phyloP scores from a whole-genome alignment of 2,888 invertebrate genomes.

The Doris montereyensis region DNA sequence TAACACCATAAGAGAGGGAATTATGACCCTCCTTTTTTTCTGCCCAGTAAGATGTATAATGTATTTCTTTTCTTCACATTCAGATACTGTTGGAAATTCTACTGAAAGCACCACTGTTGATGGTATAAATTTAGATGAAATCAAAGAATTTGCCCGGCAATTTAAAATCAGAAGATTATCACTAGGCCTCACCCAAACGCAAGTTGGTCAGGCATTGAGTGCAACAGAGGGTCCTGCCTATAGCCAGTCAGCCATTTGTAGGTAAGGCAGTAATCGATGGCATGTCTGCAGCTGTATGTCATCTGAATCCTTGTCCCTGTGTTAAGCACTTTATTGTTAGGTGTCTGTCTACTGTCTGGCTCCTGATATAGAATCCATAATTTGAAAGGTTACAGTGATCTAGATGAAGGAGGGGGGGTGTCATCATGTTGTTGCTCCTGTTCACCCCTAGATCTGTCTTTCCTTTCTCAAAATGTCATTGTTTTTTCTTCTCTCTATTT shows the following conservation, averaged over 20 bases:
- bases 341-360: too few species aligned
- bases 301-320: too few species aligned
- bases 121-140: slow-evolving; percentile 96
- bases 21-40: neutral
- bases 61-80: neutral
- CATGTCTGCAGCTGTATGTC: too few species aligned
- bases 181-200: slow-evolving; percentile 94
- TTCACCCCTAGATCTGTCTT: too few species aligned
- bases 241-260: slow-evolving; percentile 99
- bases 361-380: too few species aligned
- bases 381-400: too few species aligned
- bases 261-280: slow-evolving; percentile 81
- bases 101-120: slow-evolving; percentile 95
- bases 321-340: too few species aligned
- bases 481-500: too few species aligned
- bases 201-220: slow-evolving; percentile 88
- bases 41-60: neutral
- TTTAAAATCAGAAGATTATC: slow-evolving; percentile 95
- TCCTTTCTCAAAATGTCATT: too few species aligned
- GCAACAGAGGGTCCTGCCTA: slow-evolving; percentile 98
- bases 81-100: slow-evolving; percentile 84
- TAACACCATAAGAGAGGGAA: too few species aligned
- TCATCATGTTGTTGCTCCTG: too few species aligned
- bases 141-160: slow-evolving; percentile 97
- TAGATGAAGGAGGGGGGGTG: too few species aligned